These are phyloP conservation scores for Cherax quadricarinatus DNA, from an alignment of 1,140 invertebrate species.

Conservation along the genomic window DNA sequence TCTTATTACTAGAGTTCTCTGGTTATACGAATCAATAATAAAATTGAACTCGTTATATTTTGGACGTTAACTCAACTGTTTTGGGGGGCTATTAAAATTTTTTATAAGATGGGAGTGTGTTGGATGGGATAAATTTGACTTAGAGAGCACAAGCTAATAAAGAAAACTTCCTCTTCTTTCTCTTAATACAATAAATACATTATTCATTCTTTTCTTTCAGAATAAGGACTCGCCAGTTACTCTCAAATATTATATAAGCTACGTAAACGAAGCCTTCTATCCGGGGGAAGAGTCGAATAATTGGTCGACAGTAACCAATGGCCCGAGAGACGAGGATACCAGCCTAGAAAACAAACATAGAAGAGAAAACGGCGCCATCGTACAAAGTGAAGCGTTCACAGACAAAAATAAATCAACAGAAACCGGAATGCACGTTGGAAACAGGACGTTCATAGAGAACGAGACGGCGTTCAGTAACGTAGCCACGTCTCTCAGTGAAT, in stretches of 20 bases:
- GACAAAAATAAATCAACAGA: not conserved
- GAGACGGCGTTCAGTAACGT: not conserved
- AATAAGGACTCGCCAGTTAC: not conserved
- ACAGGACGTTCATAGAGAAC: not conserved
- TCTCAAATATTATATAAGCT: not conserved
- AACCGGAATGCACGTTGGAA: not conserved
- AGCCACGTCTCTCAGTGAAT: not conserved
- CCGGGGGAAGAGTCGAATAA: not conserved
- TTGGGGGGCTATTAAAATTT: too few species aligned
- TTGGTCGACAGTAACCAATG: conserved; percentile 2
- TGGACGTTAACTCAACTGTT: too few species aligned
- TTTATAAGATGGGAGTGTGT: too few species aligned
- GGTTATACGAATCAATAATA: too few species aligned
- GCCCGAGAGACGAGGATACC: not conserved
- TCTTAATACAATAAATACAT: not conserved
- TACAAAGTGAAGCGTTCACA: not conserved
- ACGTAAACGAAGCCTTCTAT: conserved; percentile 38
- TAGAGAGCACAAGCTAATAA: too few species aligned
- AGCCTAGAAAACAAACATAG: not conserved
- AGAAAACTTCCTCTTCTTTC: too few species aligned
- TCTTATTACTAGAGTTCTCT: too few species aligned
- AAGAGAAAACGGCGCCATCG: not conserved
- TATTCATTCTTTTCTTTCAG: not conserved
- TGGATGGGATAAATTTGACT: too few species aligned
- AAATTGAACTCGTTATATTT: too few species aligned